phyloP scores from a whole-genome alignment of 2,113 vertebrate species.

The Phocoena phocoena region DNA sequence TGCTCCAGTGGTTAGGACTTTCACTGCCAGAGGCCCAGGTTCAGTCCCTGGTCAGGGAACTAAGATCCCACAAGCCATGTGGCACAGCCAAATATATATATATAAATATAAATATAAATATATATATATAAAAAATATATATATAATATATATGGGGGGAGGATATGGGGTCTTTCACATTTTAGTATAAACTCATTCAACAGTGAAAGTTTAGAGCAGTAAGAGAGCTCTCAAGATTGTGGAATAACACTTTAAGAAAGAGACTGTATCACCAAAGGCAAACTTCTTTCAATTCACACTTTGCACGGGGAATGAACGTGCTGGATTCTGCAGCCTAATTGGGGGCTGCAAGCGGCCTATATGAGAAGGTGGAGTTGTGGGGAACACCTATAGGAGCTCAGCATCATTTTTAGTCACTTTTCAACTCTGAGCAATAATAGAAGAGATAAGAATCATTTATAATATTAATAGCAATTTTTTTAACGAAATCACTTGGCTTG shows the following conservation, averaged over 20 bases:
- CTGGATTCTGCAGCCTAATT: neutral
- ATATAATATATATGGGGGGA: neutral
- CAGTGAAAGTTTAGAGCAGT: neutral
- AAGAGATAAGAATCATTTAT: neutral
- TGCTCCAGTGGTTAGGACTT: neutral
- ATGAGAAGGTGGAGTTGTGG: neutral
- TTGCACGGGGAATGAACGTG: neutral
- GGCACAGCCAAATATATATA: no score
- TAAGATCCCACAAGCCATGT: no score
- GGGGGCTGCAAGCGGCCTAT: neutral
- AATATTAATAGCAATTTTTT: neutral
- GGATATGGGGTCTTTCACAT: neutral
- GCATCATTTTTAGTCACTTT: constrained; percentile 1
- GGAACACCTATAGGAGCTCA: neutral
- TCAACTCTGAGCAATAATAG: neutral
- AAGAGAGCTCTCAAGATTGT: neutral
- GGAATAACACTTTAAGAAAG: neutral
- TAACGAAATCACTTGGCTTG: neutral
- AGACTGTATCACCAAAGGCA: neutral
- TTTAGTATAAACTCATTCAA: neutral
- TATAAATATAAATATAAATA: no score
- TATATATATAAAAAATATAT: neutral
- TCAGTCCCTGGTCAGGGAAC: no score
- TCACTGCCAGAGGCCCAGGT: no score
- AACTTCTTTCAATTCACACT: neutral